A percentile compares a stretch with the other conserved stretches of the same genome.
Evolutionary conservation across 2,797 vertebrate species (phyloP).

Genomic region (Peromyscus nudipes): DNA sequence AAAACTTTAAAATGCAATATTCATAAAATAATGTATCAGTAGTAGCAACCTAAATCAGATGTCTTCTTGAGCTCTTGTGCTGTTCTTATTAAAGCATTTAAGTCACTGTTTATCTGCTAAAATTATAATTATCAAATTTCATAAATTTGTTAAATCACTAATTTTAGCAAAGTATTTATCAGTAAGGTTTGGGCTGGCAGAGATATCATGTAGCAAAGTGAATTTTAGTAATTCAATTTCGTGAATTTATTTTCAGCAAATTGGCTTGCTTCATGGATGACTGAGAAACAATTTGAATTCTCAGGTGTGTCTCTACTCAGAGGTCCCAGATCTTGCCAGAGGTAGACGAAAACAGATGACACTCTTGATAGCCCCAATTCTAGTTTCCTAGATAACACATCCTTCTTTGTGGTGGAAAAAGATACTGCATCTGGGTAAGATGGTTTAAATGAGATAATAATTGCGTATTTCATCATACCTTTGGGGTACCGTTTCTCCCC

Average conservation of each 20-base stretch:
- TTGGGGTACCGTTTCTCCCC: not conserved
- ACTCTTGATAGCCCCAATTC: not conserved
- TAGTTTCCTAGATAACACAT: not conserved
- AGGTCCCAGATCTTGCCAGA: not conserved
- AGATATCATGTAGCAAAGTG: not conserved
- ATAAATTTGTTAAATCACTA: constrained; percentile 22
- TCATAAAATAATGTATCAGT: not conserved
- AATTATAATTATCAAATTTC: constrained; percentile 49
- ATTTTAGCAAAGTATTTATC: constrained; percentile 29
- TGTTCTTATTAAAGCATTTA: not conserved
- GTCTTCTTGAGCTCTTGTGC: not conserved
- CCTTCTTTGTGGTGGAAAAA: not conserved
- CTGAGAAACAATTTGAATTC: not conserved
- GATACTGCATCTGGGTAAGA: not conserved
- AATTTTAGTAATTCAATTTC: constrained; percentile 33
- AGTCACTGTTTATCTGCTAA: constrained; percentile 39
- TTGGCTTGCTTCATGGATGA: not conserved
- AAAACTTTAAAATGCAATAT: not conserved
- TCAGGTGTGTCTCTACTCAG: not conserved
- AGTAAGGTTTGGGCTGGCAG: not conserved
- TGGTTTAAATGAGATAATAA: not conserved
- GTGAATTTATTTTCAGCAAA: constrained; percentile 52
- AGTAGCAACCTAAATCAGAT: not conserved
- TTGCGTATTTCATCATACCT: not conserved
- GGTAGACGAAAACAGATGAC: not conserved